Base-by-base conservation (phyloP, 2,113 vertebrate species). In the Carassius gibelio region DNA sequence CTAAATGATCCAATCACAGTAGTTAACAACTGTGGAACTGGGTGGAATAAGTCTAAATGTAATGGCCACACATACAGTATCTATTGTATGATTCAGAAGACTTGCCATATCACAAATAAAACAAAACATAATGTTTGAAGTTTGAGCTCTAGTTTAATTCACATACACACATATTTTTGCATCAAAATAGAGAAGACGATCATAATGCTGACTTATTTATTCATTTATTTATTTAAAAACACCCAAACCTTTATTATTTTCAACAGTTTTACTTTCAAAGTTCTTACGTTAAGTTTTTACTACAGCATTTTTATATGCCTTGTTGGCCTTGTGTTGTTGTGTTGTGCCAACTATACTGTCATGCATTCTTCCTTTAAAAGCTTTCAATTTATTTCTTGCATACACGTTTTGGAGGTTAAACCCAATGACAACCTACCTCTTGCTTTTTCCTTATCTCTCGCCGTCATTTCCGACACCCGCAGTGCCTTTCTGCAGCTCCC, bases 391-490 rank as follows among this genome's bases (percentile, higher is more conserved):
- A 30, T 30, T 30, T 30, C 76, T 86, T 84, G 76, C 50, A 78
- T 76, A 81, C 69, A 86, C 68, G 72, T 77, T 71, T 84, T 81
- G 52, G 64, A 81, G 81, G 84, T 78, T 85, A 88, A 82, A 85
- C 81, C 66, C 23, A 64, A 84, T 74, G 57, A 61, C 81, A 45
- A 68, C 78, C 61, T 80, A 75, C 64, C 48, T 17, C 61, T 81
- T 66, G 38, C 59, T 66, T 81, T 80, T 55, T 81, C 71, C 85
- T 88, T 88, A 88, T 88, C 84, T 88, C 82, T 55, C 61, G 17
- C 85, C 52, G 48, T 84, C 84, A 84, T 84, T 88, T 81, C 84
- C 62, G 86, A 83, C 87, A 84, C 82, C 77, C 82, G 84, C 50
- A 66, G 84, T 81, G 87, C 84, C 83, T 79, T 30, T 61, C 87